phyloP scores from a whole-genome alignment of 2,888 invertebrate genomes.

The Phalera bucephala region DNA sequence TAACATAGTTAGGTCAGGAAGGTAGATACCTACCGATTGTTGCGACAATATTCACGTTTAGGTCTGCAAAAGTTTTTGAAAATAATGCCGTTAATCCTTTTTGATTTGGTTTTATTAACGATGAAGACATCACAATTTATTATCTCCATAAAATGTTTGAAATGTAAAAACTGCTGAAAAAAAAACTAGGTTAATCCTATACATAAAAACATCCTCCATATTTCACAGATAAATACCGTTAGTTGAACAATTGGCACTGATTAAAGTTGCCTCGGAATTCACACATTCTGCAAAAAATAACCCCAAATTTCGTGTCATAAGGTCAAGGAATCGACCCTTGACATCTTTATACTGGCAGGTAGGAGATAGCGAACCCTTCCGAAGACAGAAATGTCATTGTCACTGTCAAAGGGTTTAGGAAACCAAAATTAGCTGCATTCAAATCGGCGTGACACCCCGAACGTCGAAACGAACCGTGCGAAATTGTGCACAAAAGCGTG shows the following conservation, averaged over 20 bases:
- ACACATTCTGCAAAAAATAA: constrained; percentile 56
- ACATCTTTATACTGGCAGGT: constrained; percentile 61
- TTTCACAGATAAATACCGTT: constrained; percentile 21
- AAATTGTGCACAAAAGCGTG: constrained; percentile 61
- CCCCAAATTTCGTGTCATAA: constrained; percentile 48
- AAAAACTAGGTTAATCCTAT: not conserved
- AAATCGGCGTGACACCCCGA: constrained; percentile 62
- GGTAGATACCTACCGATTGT: no score
- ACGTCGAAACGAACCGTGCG: constrained; percentile 76
- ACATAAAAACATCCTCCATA: constrained; percentile 6
- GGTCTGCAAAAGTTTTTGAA: no score
- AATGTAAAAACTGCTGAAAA: not conserved
- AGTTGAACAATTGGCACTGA: constrained; percentile 47
- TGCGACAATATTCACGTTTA: no score
- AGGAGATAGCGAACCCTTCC: constrained; percentile 52
- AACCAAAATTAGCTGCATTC: constrained; percentile 78
- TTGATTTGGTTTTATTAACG: no score
- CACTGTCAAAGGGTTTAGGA: constrained; percentile 56
- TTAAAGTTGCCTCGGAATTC: constrained; percentile 54
- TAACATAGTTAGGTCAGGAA: no score
- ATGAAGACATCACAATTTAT: not conserved
- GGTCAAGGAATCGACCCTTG: constrained; percentile 70
- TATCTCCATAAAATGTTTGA: not conserved
- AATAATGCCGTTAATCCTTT: no score
- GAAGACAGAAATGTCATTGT: constrained; percentile 61